phyloP scores from a whole-genome alignment of 2,113 vertebrate genomes.

The Aegithalos caudatus region DNA sequence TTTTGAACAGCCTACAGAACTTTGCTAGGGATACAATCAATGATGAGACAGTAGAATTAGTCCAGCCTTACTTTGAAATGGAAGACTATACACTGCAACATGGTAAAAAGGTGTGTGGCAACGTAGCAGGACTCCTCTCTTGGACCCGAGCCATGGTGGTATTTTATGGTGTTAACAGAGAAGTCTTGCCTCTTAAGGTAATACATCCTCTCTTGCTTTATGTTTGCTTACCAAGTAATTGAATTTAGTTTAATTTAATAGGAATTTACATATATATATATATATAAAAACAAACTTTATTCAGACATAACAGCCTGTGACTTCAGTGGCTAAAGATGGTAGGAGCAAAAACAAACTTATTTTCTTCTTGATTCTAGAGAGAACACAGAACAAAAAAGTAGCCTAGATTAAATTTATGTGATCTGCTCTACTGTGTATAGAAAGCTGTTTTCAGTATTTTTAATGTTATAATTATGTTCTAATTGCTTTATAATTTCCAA shows the following conservation, averaged over 20 bases:
- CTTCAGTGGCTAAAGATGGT: not conserved
- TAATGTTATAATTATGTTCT: no score
- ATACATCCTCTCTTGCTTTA: not conserved
- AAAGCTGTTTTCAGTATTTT: no score
- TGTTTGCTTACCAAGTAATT: not conserved
- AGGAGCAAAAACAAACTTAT: not conserved
- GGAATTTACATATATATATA: not conserved
- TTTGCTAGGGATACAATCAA: constrained; percentile 79
- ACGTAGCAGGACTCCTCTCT: constrained; percentile 79
- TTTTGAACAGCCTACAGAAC: constrained; percentile 77
- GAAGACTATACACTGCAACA: constrained; percentile 74
- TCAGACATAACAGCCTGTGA: not conserved
- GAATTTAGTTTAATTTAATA: not conserved
- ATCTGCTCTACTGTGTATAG: not conserved
- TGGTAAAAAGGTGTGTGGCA: constrained; percentile 79
- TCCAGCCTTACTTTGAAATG: constrained; percentile 79
- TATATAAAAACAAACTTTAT: not conserved
- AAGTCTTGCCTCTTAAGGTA: constrained; percentile 81
- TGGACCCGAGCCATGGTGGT: constrained; percentile 79
- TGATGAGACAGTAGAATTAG: constrained; percentile 77
- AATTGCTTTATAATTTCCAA: not conserved
- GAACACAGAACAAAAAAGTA: not conserved
- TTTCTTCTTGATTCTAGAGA: not conserved
- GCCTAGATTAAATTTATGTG: not conserved
- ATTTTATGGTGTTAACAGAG: constrained; percentile 77